A percentile compares a stretch with the other conserved stretches of the same genome.
Conservation (phyloP, 2,797 vertebrate species). For the Sarcoramphus papa region DNA sequence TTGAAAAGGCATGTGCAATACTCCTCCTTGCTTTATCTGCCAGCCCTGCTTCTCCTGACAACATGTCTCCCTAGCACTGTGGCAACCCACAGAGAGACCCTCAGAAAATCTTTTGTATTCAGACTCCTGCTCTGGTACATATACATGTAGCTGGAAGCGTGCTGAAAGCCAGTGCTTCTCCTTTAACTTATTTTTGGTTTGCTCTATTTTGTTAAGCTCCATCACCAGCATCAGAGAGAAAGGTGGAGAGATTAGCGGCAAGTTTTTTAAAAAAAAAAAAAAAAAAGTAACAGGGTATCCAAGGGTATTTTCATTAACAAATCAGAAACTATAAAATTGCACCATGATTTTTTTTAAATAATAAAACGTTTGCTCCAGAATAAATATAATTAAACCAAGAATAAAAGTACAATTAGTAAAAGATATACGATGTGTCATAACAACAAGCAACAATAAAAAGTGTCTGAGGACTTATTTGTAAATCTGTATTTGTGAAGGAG, state of each 20-base stretch:
- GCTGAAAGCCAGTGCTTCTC: background rate
- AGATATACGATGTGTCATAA: background rate
- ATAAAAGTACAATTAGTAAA: background rate
- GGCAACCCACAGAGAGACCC: background rate
- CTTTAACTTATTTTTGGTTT: background rate
- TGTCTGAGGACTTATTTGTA: conserved; percentile 1
- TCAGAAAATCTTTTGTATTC: background rate
- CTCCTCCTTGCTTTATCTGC: background rate
- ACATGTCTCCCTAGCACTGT: background rate
- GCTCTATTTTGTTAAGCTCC: background rate
- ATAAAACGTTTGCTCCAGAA: background rate
- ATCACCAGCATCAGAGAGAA: background rate
- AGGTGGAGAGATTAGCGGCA: background rate
- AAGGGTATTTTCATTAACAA: background rate
- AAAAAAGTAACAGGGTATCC: background rate
- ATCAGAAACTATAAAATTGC: background rate
- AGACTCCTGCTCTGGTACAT: background rate
- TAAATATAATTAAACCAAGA: background rate
- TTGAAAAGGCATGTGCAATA: background rate
- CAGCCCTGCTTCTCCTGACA: background rate
- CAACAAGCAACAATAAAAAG: conserved; percentile 11
- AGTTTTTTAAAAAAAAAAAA: background rate
- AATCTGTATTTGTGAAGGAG: background rate
- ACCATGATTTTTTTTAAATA: background rate
- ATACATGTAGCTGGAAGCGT: background rate